These are phyloP conservation scores for Reticulitermes speratus DNA, from an alignment of 1,140 invertebrate species.

Conservation along the genomic window DNA sequence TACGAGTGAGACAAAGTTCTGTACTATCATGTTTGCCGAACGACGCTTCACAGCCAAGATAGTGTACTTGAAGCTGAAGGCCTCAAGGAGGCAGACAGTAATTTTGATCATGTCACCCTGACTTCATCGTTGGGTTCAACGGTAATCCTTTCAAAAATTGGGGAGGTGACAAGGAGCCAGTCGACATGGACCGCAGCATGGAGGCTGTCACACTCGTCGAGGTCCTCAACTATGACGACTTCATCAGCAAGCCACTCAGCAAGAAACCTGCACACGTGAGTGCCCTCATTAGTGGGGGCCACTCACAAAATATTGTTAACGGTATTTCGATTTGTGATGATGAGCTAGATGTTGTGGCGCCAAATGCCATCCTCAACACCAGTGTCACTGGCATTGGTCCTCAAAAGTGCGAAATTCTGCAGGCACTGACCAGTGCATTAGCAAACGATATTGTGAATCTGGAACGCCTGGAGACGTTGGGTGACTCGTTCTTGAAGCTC, in stretches of 20 bases:
- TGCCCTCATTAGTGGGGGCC: background rate
- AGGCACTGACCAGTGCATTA: slow-evolving; percentile 65
- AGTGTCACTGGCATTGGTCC: slow-evolving; percentile 34
- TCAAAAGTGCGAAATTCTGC: slow-evolving; percentile 47
- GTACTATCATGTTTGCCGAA: too few species aligned
- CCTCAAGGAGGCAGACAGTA: too few species aligned
- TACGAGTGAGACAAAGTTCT: too few species aligned
- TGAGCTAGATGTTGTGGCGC: background rate
- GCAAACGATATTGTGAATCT: slow-evolving; percentile 77
- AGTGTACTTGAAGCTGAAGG: too few species aligned
- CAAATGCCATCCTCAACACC: background rate
- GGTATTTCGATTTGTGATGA: background rate
- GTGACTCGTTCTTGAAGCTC: slow-evolving; percentile 88
- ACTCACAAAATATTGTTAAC: background rate
- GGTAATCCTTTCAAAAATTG: too few species aligned
- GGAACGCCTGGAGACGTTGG: slow-evolving; percentile 81
- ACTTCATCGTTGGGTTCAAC: too few species aligned
- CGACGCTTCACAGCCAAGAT: too few species aligned
- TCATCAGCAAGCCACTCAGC: slow-evolving; percentile 15
- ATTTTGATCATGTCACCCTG: too few species aligned
- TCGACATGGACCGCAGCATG: slow-evolving; percentile 61
- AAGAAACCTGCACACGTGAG: background rate
- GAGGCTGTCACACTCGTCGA: slow-evolving; percentile 61
- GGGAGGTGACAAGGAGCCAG: slow-evolving; percentile 60
- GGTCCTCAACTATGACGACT: slow-evolving; percentile 21